Base-by-base conservation (phyloP, 2,113 vertebrate genomes). In the Calyptommatus sinebrachiatus region DNA sequence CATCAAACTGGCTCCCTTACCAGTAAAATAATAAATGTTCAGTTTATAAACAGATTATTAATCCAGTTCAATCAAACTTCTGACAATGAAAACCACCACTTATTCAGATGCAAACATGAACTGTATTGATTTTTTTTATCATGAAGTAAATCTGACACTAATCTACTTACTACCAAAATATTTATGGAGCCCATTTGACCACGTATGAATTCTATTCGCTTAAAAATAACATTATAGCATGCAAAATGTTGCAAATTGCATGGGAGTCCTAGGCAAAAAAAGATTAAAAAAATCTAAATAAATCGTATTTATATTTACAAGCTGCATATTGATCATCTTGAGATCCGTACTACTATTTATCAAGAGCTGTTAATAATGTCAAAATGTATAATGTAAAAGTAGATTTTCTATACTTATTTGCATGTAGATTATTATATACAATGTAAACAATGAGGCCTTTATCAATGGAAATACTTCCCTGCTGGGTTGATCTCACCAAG, bases 301-400 rank as follows among this genome's bases (percentile, higher is more conserved):
- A 46, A 46, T 45, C 68, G 24, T 67, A 67, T 67, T 70, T 21
- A 46, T 46, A 46, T 12, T 70, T 45, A 70, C 63, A 73, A 71
- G 16, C 7, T 21, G 48, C 53, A 53, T 53, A 24, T 53, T 24
- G 50, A 21, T 12, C 53, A 21, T 75, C 21, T 35, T 71, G 53
- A 62, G 35, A 71, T 68, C 31, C 41, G 41, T 21, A 57, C 69
- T 70, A 68, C 53, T 71, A 22, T 61, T 62, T 62, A 41, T 78
- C 68, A 61, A 45, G 16, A 41, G n/a, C 28, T 50, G 67, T 35
- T 77, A 68, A 68, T 68, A 45, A 77, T 77, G 21, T 78, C 50
- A 60, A 41, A 20, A 67, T 53, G 53, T 8, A 21, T 24, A 2
- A 20, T n/a, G 76, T 20, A 69, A n/a, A 78, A 60, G 57, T 78